Conservation (phyloP, 2,113 vertebrate genomes). For the Heteronetta atricapilla region DNA sequence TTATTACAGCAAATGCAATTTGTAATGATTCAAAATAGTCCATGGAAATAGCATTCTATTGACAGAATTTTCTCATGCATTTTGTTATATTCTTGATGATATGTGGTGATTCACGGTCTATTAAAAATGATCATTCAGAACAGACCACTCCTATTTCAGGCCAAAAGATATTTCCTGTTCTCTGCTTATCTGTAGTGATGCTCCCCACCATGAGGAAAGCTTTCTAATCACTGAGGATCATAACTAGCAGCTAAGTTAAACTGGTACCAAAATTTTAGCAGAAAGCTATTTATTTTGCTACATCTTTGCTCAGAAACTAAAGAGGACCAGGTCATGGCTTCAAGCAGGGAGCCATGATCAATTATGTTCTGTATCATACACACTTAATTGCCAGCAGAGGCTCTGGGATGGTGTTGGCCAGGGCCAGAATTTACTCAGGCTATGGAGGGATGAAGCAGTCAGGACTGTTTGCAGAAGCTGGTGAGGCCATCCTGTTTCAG, state of each 20-base stretch:
- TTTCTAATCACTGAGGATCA: not conserved
- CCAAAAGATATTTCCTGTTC: not conserved
- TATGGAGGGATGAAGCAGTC: not conserved
- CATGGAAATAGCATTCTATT: constrained; percentile 32
- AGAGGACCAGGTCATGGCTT: not conserved
- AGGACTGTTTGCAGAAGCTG: not conserved
- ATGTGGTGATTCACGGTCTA: constrained; percentile 7
- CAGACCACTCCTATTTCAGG: not conserved
- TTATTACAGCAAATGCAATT: constrained; percentile 15
- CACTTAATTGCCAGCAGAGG: rapidly evolving
- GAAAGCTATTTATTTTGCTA: not conserved
- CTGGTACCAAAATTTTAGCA: not conserved
- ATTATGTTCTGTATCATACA: not conserved
- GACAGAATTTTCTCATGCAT: not conserved
- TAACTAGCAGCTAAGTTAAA: not conserved
- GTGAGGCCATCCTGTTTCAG: not conserved
- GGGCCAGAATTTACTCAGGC: not conserved
- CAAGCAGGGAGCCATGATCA: not conserved
- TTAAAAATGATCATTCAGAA: constrained; percentile 31
- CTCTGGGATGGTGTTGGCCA: not conserved
- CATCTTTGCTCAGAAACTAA: not conserved
- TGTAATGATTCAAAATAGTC: constrained; percentile 26
- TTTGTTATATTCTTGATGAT: constrained; percentile 3
- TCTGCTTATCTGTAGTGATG: not conserved
- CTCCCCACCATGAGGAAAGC: not conserved